These are phyloP conservation scores for Bombus consobrinus DNA, from an alignment of 1,140 invertebrate genomes.

Conservation along the genomic window DNA sequence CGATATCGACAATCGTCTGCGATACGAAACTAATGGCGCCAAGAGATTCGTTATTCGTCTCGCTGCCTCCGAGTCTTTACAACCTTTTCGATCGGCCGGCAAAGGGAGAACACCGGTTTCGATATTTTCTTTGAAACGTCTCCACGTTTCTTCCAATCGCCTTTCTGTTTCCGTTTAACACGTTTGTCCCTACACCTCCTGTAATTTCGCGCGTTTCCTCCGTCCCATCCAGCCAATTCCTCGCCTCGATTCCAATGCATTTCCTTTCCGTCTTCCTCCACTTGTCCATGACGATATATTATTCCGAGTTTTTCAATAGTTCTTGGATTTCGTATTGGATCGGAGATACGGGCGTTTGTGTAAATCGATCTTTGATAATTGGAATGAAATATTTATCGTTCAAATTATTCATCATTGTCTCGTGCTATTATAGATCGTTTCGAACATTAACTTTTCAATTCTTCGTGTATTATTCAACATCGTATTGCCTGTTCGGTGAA, in stretches of 20 bases:
- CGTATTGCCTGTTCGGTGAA: no score
- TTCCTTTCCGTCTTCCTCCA: no score
- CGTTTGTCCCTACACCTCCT: neutral
- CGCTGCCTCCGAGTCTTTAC: slow-evolving; percentile 42
- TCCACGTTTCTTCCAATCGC: neutral
- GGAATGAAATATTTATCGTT: no score
- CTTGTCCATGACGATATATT: no score
- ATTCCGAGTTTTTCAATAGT: neutral
- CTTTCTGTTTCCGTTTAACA: slow-evolving; percentile 8
- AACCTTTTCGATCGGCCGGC: neutral
- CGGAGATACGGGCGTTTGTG: accelerated
- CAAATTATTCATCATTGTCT: no score
- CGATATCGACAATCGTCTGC: slow-evolving; percentile 65
- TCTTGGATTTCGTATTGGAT: no score
- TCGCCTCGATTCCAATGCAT: neutral
- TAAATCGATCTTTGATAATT: no score
- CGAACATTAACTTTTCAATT: no score
- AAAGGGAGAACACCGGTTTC: neutral
- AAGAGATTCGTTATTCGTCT: slow-evolving; percentile 63
- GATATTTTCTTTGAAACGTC: slow-evolving; percentile 49
- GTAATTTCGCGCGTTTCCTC: neutral
- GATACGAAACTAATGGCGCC: slow-evolving; percentile 66
- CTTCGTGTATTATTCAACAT: no score
- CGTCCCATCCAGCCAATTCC: neutral
- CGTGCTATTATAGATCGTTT: no score